Evolutionary conservation across 1,140 invertebrate species (phyloP).

Genomic region (Hypsibius dujardini): DNA sequence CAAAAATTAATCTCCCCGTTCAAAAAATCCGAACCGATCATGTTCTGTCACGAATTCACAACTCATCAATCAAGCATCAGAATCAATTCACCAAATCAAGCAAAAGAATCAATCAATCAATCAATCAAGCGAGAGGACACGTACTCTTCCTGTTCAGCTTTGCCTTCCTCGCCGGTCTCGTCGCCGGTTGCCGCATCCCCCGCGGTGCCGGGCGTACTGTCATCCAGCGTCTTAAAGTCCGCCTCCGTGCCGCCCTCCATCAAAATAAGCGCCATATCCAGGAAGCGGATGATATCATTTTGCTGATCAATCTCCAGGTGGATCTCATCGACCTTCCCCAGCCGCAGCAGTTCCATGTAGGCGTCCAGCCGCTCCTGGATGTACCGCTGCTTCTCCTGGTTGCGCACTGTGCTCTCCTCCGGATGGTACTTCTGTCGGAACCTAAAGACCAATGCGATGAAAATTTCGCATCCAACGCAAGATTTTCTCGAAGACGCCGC

Average conservation of each 20-base stretch:
- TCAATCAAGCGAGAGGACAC: constrained; percentile 33
- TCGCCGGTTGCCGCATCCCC: constrained; percentile 29
- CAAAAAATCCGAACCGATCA: background rate
- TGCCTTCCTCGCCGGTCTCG: constrained; percentile 35
- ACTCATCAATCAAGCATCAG: background rate
- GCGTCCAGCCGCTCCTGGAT: constrained; percentile 74
- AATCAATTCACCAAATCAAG: background rate
- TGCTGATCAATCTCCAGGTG: constrained; percentile 69
- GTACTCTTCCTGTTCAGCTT: constrained; percentile 32
- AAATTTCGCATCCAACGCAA: background rate
- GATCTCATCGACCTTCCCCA: constrained; percentile 52
- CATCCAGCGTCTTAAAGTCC: constrained; percentile 65
- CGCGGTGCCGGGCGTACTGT: constrained; percentile 23
- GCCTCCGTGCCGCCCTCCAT: constrained; percentile 90
- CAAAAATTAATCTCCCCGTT: background rate
- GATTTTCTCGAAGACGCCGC: no score
- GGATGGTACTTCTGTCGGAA: constrained; percentile 98
- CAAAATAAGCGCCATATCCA: constrained; percentile 86
- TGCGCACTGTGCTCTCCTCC: constrained; percentile 74
- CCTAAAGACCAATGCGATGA: constrained; percentile 44
- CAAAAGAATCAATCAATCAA: background rate
- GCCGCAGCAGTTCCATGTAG: constrained; percentile 64
- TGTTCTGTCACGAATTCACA: background rate
- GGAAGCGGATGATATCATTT: constrained; percentile 62
- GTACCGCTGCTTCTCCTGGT: constrained; percentile 62